Evolutionary conservation across 1,140 invertebrate species (phyloP).

Genomic region (Leptinotarsa undecemlineata): DNA sequence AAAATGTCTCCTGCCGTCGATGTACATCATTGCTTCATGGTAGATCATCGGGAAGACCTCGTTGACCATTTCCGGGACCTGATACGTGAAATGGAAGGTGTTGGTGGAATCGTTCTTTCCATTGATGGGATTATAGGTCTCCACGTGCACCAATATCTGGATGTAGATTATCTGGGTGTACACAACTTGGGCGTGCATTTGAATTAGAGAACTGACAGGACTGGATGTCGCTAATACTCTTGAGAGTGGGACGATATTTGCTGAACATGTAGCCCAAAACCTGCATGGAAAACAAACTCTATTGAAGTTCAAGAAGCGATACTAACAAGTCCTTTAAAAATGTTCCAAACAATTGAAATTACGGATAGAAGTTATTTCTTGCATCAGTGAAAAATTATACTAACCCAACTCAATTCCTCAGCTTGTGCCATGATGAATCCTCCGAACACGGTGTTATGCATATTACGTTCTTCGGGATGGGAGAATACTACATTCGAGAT

Average conservation of each 20-base stretch:
- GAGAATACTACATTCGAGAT: constrained; percentile 69
- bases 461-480: constrained; percentile 75
- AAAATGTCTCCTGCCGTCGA: constrained; percentile 74
- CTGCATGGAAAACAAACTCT: not conserved
- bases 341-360: too few relatives aligned
- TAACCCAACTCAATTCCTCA: constrained; percentile 72
- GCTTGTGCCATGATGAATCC: constrained; percentile 82
- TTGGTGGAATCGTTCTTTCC: constrained; percentile 64
- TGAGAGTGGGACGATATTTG: constrained; percentile 63
- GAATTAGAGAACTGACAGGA: constrained; percentile 77
- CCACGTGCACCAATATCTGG: constrained; percentile 70
- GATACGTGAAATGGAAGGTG: constrained; percentile 78
- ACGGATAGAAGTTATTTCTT: too few relatives aligned
- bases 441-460: constrained; percentile 83
- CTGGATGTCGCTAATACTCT: constrained; percentile 73
- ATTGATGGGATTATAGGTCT: constrained; percentile 66
- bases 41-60: constrained; percentile 71
- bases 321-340: too few relatives aligned
- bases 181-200: constrained; percentile 71
- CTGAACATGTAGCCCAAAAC: constrained; percentile 64
- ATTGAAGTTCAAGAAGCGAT: too few relatives aligned
- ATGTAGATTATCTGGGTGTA: constrained; percentile 68
- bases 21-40: constrained; percentile 75
- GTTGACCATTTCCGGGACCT: constrained; percentile 59
- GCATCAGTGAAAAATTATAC: not conserved